Evolutionary conservation across 2,888 invertebrate genomes (phyloP).

Genomic region (Campoplex capitator): DNA sequence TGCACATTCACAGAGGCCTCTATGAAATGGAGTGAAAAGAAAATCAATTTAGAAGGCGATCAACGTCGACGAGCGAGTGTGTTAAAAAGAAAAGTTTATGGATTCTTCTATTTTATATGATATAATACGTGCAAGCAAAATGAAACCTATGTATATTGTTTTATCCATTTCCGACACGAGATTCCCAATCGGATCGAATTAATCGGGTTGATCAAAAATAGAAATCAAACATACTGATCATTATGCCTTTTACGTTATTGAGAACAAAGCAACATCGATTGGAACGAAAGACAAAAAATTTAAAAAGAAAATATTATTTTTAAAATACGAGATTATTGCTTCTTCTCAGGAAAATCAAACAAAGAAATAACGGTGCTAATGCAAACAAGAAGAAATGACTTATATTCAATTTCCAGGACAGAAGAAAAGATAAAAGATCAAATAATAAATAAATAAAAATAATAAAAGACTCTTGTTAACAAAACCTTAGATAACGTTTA

Average conservation of each 20-base stretch:
- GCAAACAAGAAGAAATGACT: slow-evolving; percentile 1
- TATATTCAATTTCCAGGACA: slow-evolving; percentile 5
- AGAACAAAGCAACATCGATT: slow-evolving; percentile 9
- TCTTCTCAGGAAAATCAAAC: neutral
- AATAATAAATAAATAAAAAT: slow-evolving; percentile 13
- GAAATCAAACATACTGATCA: slow-evolving; percentile 55
- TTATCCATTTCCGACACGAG: slow-evolving; percentile 46
- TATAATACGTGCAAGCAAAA: slow-evolving; percentile 32
- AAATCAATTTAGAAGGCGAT: slow-evolving; percentile 42
- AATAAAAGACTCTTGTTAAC: slow-evolving; percentile 41
- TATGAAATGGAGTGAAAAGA: slow-evolving; percentile 47
- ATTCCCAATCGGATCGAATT: slow-evolving; percentile 13
- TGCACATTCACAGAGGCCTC: slow-evolving; percentile 74
- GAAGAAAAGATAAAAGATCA: neutral
- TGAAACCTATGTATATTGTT: slow-evolving; percentile 55
- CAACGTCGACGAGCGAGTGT: slow-evolving; percentile 41
- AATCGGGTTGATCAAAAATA: slow-evolving; percentile 12
- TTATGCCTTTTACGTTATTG: slow-evolving; percentile 56
- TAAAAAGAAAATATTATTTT: neutral
- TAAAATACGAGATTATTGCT: slow-evolving; percentile 20
- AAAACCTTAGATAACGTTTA: slow-evolving; percentile 33
- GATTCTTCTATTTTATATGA: slow-evolving; percentile 58
- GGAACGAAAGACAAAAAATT: slow-evolving; percentile 17
- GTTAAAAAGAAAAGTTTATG: slow-evolving; percentile 33
- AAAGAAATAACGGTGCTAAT: slow-evolving; percentile 42